phyloP scores from a whole-genome alignment of 2,797 vertebrate species.

The Amazonetta brasiliensis region DNA sequence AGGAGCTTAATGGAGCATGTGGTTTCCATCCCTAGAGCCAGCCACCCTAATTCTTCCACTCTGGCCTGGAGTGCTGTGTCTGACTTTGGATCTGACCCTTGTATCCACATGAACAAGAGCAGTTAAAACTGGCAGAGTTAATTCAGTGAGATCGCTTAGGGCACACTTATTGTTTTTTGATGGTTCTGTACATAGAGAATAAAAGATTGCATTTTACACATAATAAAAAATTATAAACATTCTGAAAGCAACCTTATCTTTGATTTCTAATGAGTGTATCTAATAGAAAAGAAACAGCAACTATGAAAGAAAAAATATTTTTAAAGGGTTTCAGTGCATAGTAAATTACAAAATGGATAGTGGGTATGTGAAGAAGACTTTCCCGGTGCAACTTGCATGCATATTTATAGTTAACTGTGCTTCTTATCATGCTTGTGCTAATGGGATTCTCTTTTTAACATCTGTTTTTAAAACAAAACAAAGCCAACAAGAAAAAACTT shows the following conservation, averaged over 20 bases:
- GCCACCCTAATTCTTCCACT: neutral
- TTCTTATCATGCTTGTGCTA: neutral
- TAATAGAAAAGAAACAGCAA: neutral
- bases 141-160: neutral
- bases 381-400: neutral
- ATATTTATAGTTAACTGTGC: neutral
- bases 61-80: neutral
- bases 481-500: neutral
- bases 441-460: neutral
- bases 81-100: neutral
- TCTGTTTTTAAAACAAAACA: too few relatives aligned
- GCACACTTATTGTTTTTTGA: neutral
- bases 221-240: neutral
- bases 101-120: neutral
- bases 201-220: neutral
- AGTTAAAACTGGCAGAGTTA: neutral
- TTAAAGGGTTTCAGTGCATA: neutral
- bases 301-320: neutral
- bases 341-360: neutral
- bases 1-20: neutral
- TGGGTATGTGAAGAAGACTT: neutral
- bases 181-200: neutral
- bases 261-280: neutral
- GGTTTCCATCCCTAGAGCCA: neutral
- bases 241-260: neutral